Conservation (phyloP, 1,140 invertebrate genomes). For the Temnothorax longispinosus region DNA sequence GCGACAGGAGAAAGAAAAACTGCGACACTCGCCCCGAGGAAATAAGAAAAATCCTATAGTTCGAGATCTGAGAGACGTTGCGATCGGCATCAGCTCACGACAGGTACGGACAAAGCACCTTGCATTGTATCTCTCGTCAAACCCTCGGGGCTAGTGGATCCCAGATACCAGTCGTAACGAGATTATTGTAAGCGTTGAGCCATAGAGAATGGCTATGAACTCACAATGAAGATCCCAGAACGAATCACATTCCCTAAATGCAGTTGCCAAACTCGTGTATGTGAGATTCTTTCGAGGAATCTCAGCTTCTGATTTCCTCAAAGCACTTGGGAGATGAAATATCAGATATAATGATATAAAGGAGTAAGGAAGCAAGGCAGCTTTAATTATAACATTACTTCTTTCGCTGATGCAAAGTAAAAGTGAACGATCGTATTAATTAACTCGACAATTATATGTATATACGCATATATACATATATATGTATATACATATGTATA, state of each 20-base stretch:
- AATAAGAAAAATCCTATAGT: conserved; percentile 71
- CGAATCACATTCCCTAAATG: conserved; percentile 60
- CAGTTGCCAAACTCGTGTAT: conserved; percentile 70
- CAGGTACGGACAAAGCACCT: conserved; percentile 80
- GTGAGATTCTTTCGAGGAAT: conserved; percentile 42
- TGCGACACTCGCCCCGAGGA: conserved; percentile 54
- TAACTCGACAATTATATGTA: no score
- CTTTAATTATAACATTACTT: not conserved
- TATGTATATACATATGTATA: no score
- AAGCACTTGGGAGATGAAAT: conserved; percentile 68
- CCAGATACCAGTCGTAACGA: conserved; percentile 81
- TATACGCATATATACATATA: no score
- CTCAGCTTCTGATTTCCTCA: conserved; percentile 36
- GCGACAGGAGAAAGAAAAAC: conserved; percentile 60
- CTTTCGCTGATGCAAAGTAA: not conserved
- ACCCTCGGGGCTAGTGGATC: conserved; percentile 62
- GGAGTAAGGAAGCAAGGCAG: not conserved
- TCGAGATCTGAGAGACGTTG: conserved; percentile 58
- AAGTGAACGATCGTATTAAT: not conserved
- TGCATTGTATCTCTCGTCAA: conserved; percentile 81
- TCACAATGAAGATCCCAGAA: conserved; percentile 70
- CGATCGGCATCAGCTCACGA: conserved; percentile 66
- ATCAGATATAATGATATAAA: not conserved
- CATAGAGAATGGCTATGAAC: conserved; percentile 72
- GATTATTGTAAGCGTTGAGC: conserved; percentile 84